Percentiles rank a stretch among this genome's conserved stretches.
phyloP scores from a whole-genome alignment of 2,888 invertebrate genomes.

The Epsilonema sp. region DNA sequence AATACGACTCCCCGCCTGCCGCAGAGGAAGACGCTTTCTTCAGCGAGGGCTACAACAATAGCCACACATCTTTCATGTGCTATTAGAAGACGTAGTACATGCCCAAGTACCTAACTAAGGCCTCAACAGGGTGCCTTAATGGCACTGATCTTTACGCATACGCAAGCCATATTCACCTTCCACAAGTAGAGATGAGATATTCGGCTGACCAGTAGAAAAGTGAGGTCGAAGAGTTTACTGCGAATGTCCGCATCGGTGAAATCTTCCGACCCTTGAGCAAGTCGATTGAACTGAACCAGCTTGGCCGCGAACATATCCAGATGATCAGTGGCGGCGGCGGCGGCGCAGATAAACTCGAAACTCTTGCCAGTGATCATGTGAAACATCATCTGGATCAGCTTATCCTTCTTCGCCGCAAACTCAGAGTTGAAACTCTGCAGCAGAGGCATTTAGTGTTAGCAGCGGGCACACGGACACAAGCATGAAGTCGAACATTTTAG shows the following conservation, averaged over 20 bases:
- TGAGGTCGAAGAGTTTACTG: slow-evolving; percentile 8
- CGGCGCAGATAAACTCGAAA: slow-evolving; percentile 12
- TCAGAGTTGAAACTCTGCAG: slow-evolving; percentile 8
- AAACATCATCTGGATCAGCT: slow-evolving; percentile 10
- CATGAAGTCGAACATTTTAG: no score
- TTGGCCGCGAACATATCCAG: slow-evolving; percentile 8
- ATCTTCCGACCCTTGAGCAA: neutral
- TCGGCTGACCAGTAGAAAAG: slow-evolving; percentile 10
- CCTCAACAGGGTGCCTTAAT: no score
- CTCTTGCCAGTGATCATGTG: slow-evolving; percentile 10
- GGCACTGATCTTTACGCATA: no score
- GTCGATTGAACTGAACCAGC: slow-evolving; percentile 5
- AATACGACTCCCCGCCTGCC: no score
- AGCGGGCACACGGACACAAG: no score
- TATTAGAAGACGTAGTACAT: no score
- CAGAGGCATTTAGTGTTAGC: no score
- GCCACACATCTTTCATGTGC: no score
- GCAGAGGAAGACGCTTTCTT: no score
- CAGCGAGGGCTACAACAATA: no score
- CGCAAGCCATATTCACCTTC: no score
- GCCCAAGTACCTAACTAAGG: no score
- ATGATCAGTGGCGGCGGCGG: slow-evolving; percentile 8
- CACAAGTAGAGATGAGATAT: slow-evolving; percentile 5
- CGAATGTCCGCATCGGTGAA: neutral
- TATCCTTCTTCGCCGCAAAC: slow-evolving; percentile 7